phyloP scores from a whole-genome alignment of 2,797 vertebrate genomes.

The Sebastiscus albofasciatus region DNA sequence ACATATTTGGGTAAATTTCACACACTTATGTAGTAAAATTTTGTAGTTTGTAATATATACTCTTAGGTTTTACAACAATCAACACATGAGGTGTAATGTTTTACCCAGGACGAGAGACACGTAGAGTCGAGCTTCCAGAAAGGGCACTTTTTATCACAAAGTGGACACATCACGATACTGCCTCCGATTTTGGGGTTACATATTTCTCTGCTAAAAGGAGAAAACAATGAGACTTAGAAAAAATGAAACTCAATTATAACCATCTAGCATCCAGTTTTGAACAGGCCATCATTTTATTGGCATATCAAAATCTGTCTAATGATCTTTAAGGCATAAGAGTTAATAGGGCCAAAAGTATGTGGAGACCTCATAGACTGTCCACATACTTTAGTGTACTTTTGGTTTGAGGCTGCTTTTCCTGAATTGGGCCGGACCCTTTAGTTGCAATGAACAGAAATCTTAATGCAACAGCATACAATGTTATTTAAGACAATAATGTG shows the following conservation, averaged over 20 bases:
- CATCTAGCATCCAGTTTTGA: neutral
- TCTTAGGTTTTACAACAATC: neutral
- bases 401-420: neutral
- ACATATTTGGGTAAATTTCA: neutral
- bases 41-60: neutral
- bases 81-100: conserved; percentile 5
- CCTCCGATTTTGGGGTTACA: conserved; percentile 89
- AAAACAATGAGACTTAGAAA: neutral
- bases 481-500: neutral
- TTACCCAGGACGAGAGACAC: conserved; percentile 92
- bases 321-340: neutral
- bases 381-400: neutral
- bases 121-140: conserved; percentile 95
- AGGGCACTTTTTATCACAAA: conserved; percentile 91
- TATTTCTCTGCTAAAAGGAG: conserved; percentile 88
- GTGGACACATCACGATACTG: conserved; percentile 94
- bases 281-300: neutral
- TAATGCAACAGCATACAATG: neutral
- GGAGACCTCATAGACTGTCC: neutral
- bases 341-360: neutral
- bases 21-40: neutral
- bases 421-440: neutral
- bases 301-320: neutral
- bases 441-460: neutral
- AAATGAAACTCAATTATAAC: neutral